Percentiles rank a stretch among this genome's conserved stretches.
These are phyloP conservation scores for Eurytoma adleriae DNA, from an alignment of 2,888 invertebrate species.

Conservation along the genomic window DNA sequence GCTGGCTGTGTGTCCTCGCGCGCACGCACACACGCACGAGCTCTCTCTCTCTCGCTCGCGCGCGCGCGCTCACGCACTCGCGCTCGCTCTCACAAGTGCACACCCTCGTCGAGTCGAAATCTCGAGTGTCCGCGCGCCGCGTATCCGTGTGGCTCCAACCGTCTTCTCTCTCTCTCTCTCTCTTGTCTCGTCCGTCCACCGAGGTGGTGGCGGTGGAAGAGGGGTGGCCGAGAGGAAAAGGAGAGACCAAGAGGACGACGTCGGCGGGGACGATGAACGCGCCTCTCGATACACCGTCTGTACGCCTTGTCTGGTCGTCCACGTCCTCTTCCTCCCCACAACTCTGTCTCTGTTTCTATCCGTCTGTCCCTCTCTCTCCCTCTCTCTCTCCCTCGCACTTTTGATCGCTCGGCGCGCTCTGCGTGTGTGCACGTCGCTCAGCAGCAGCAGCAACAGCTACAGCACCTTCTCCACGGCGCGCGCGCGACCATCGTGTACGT, in stretches of 20 bases:
- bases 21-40: not conserved
- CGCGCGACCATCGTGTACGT: slow-evolving; percentile 42
- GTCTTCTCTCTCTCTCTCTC: slow-evolving; percentile 17
- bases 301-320: slow-evolving; percentile 14
- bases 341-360: not conserved
- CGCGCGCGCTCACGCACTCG: not conserved
- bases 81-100: not conserved
- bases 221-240: not conserved
- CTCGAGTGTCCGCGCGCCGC: not conserved
- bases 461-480: slow-evolving; percentile 52
- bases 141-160: not conserved
- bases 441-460: slow-evolving; percentile 1
- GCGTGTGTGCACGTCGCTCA: slow-evolving; percentile 29
- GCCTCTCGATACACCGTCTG: not conserved
- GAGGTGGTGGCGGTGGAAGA: too few species aligned
- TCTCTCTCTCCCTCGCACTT: slow-evolving; percentile 17
- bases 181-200: not conserved
- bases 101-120: not conserved
- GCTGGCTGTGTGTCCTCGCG: slow-evolving; percentile 30
- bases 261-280: not conserved
- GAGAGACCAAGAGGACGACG: slow-evolving; percentile 1
- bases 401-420: slow-evolving; percentile 7
- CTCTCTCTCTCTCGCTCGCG: slow-evolving; percentile 21
- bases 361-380: slow-evolving; percentile 6
- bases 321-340: slow-evolving; percentile 27